Conservation (phyloP, 2,888 invertebrate genomes). For the Aplocera efformata region DNA sequence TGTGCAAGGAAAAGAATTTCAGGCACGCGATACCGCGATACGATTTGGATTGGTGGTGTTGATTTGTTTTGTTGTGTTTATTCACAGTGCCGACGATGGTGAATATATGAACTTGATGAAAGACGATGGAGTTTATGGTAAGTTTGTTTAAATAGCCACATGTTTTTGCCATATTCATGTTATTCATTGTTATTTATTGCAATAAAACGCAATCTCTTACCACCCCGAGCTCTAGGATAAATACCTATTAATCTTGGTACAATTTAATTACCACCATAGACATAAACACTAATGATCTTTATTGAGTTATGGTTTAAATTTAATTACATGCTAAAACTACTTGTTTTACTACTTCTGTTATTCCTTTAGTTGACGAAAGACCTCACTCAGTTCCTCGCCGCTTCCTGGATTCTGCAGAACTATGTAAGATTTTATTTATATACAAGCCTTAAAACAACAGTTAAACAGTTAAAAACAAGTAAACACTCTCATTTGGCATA, state of each 20-base stretch:
- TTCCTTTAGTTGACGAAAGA: constrained; percentile 73
- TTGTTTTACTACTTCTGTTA: too few species aligned
- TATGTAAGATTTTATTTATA: too few species aligned
- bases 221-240: too few species aligned
- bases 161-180: not conserved
- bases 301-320: constrained; percentile 54
- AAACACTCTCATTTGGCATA: too few species aligned
- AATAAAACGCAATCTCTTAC: too few species aligned
- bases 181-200: too few species aligned
- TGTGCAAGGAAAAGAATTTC: constrained; percentile 51
- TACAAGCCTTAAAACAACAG: too few species aligned
- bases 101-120: constrained; percentile 68
- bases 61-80: constrained; percentile 34
- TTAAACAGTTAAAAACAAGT: too few species aligned
- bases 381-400: constrained; percentile 76
- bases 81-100: constrained; percentile 74
- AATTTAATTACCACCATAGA: constrained; percentile 41
- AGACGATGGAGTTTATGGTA: constrained; percentile 67
- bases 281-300: constrained; percentile 16
- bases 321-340: constrained; percentile 50
- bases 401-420: constrained; percentile 40
- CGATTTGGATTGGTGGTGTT: constrained; percentile 31
- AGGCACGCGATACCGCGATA: constrained; percentile 23
- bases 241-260: constrained; percentile 9
- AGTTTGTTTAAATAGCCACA: constrained; percentile 27